A percentile compares a stretch with the other conserved stretches of the same genome.
Evolutionary conservation across 37 sponge, comb jelly and placozoan species (phyloP).

Genomic region (Halisarca cf. caerulea): DNA sequence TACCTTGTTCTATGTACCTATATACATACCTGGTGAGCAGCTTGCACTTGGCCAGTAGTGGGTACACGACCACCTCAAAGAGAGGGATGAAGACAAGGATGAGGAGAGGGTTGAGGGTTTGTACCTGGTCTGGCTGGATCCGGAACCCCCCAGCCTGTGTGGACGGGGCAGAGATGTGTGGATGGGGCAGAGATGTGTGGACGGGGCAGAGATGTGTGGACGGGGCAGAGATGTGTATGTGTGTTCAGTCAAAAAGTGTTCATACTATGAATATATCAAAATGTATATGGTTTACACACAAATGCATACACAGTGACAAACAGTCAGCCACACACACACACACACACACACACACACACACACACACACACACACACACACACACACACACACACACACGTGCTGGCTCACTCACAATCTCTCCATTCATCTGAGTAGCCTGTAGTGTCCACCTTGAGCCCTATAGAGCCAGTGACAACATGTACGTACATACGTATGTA

Average conservation of each 20-base stretch:
- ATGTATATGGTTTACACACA: background rate
- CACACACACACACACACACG: conserved; percentile 28
- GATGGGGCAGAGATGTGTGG: background rate
- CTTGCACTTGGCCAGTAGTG: conserved; percentile 62
- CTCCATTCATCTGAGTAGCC: conserved; percentile 87
- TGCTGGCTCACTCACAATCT: conserved; percentile 46
- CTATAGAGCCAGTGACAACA: conserved; percentile 27
- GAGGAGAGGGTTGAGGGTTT: conserved; percentile 91
- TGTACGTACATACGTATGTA: background rate
- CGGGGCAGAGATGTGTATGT: background rate
- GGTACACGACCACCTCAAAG: conserved; percentile 92
- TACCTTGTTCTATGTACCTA: too few species aligned
- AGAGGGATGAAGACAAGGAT: conserved; percentile 93
- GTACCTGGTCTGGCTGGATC: conserved; percentile 91
- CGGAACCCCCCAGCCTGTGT: conserved; percentile 36
- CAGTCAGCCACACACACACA: conserved; percentile 30
- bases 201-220: background rate
- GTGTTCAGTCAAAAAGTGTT: background rate
- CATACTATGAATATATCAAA: background rate
- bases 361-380: conserved; percentile 32
- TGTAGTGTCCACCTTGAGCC: conserved; percentile 98
- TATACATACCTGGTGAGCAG: conserved; percentile 61
- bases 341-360: conserved; percentile 32
- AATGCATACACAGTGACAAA: too few species aligned
- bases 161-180: background rate